phyloP scores from a whole-genome alignment of 2,113 vertebrate species.

The Ornithorhynchus anatinus region DNA sequence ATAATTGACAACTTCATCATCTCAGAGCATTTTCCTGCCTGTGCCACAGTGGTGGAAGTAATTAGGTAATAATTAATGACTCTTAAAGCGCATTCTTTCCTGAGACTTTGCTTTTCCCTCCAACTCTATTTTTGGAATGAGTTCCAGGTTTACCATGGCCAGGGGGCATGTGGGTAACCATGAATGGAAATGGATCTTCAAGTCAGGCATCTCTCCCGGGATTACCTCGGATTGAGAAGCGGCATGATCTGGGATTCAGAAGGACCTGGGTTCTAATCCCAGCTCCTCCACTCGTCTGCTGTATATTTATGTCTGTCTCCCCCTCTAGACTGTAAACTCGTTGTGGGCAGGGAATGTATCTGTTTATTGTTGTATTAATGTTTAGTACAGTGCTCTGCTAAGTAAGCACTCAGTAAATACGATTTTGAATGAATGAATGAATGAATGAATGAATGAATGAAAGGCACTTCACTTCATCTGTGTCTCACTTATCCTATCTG shows the following conservation, averaged over 20 bases:
- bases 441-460: no score
- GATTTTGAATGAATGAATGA: no score
- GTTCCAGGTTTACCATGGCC: slow-evolving; percentile 14
- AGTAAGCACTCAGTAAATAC: neutral
- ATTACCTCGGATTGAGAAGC: neutral
- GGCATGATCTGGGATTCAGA: no score
- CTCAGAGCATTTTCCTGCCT: slow-evolving; percentile 53
- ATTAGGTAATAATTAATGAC: slow-evolving; percentile 71
- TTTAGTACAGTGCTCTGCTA: neutral
- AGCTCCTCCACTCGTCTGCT: no score
- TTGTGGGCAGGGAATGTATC: no score
- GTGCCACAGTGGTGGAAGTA: slow-evolving; percentile 57
- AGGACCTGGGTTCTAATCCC: no score
- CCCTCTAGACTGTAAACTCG: no score
- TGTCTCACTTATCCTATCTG: no score
- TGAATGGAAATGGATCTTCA: no score
- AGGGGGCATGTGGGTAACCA: neutral
- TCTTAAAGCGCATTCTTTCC: slow-evolving; percentile 58
- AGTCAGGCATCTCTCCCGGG: neutral
- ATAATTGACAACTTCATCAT: slow-evolving; percentile 70
- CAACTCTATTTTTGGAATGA: slow-evolving; percentile 36
- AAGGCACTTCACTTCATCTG: no score
- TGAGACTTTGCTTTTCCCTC: slow-evolving; percentile 47
- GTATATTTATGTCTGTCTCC: no score
- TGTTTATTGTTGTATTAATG: no score